Percentiles rank a stretch among this genome's conserved stretches.
phyloP scores from a whole-genome alignment of 2,797 vertebrate genomes.

The Menidia menidia region DNA sequence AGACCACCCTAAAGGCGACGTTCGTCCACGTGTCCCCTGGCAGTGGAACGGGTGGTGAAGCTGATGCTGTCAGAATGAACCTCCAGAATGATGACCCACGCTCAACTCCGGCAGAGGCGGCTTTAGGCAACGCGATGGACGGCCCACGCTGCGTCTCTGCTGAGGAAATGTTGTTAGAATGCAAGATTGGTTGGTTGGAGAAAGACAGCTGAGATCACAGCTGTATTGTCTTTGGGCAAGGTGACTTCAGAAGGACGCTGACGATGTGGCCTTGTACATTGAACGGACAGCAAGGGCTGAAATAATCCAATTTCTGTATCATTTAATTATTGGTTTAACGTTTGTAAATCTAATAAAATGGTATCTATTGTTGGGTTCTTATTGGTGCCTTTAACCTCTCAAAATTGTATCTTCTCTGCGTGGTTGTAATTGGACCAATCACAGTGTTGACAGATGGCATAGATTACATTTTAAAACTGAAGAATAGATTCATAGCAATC shows the following conservation, averaged over 20 bases:
- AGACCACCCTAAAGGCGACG: constrained; percentile 22
- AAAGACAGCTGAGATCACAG: constrained; percentile 48
- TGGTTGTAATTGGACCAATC: constrained; percentile 23
- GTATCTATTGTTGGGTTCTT: constrained; percentile 16
- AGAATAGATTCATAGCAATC: constrained; percentile 22
- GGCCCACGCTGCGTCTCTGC: constrained; percentile 22
- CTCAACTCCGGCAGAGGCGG: constrained; percentile 39
- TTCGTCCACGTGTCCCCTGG: constrained; percentile 10
- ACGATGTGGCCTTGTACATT: constrained; percentile 40
- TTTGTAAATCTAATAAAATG: constrained; percentile 30
- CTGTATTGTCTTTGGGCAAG: constrained; percentile 58
- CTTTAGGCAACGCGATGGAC: constrained; percentile 26
- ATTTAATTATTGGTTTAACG: constrained; percentile 26
- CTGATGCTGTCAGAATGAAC: constrained; percentile 21
- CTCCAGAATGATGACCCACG: constrained; percentile 49
- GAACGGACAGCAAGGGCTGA: constrained; percentile 3
- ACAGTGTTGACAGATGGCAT: constrained; percentile 28
- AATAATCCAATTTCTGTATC: constrained; percentile 20
- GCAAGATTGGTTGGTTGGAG: constrained; percentile 48
- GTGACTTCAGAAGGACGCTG: constrained; percentile 60
- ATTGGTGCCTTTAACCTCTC: constrained; percentile 23
- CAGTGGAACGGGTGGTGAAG: neutral
- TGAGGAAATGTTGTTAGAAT: constrained; percentile 47
- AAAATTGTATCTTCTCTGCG: neutral
- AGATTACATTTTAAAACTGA: constrained; percentile 25